Percentiles rank a stretch among this genome's conserved stretches.
Evolutionary conservation across 2,888 invertebrate species (phyloP).

Genomic region (Drosophila phalerata): DNA sequence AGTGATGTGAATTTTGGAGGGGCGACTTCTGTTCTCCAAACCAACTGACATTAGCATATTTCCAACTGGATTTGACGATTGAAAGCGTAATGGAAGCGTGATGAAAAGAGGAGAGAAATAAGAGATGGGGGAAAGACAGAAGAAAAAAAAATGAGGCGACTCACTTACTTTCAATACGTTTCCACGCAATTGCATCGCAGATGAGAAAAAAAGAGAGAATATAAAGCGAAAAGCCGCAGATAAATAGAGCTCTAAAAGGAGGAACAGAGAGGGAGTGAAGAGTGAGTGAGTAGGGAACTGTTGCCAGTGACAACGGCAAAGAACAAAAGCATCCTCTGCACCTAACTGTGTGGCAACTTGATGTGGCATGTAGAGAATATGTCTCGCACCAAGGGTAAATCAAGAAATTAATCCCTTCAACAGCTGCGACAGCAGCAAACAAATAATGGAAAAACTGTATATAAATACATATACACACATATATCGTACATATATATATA

Average conservation of each 20-base stretch:
- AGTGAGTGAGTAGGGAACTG: not conserved
- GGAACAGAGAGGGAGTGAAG: not conserved
- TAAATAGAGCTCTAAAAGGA: slow-evolving; percentile 32
- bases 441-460: slow-evolving; percentile 76
- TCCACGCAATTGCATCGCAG: slow-evolving; percentile 78
- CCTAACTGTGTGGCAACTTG: slow-evolving; percentile 10
- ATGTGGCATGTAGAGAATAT: slow-evolving; percentile 25
- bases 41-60: slow-evolving; percentile 68
- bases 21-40: slow-evolving; percentile 36
- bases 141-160: slow-evolving; percentile 4
- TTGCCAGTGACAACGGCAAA: slow-evolving; percentile 31
- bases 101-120: not conserved
- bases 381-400: slow-evolving; percentile 71
- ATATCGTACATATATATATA: not conserved
- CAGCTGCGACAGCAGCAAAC: slow-evolving; percentile 76
- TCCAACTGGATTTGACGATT: slow-evolving; percentile 30
- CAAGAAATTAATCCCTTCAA: slow-evolving; percentile 83
- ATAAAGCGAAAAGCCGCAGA: slow-evolving; percentile 46
- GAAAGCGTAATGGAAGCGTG: slow-evolving; percentile 5
- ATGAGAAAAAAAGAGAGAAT: slow-evolving; percentile 27
- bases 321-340: slow-evolving; percentile 62
- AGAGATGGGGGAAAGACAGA: not conserved
- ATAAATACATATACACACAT: not conserved
- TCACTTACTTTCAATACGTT: slow-evolving; percentile 67
- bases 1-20: slow-evolving; percentile 48